Evolutionary conservation across 2,113 vertebrate genomes (phyloP).

Genomic region (Caracal caracal): DNA sequence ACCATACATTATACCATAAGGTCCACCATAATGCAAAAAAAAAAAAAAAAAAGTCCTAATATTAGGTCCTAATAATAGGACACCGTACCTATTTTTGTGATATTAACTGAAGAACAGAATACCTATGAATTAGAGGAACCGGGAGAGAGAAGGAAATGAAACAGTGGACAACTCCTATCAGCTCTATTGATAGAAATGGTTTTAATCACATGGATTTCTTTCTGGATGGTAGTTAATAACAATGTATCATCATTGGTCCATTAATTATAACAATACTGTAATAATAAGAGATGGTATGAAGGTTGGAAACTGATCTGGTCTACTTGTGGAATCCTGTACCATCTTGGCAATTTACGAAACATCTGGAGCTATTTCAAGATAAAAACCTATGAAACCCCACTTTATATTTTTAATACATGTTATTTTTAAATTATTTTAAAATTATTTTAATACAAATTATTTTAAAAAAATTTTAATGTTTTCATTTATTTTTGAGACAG

Average conservation of each 20-base stretch:
- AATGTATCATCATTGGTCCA: not conserved
- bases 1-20: not conserved
- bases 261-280: not conserved
- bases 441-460: too few species aligned
- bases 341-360: not conserved
- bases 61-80: not conserved
- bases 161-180: not conserved
- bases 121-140: not conserved
- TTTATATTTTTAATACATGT: not conserved
- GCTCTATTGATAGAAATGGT: constrained; percentile 41
- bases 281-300: not conserved
- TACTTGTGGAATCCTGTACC: not conserved
- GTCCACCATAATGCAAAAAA: not conserved
- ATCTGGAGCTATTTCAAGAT: not conserved
- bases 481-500: too few species aligned
- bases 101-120: not conserved
- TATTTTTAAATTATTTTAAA: not conserved
- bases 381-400: not conserved
- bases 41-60: not conserved
- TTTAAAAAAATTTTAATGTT: too few species aligned
- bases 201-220: constrained; percentile 50
- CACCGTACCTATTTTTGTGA: not conserved
- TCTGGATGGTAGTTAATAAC: not conserved
- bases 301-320: not conserved
- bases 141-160: constrained; percentile 27